A percentile compares a stretch with the other conserved stretches of the same genome.
Conservation (phyloP, 30 jellyfish, hydroid and myxozoan species). For the Rhopilema esculentum region DNA sequence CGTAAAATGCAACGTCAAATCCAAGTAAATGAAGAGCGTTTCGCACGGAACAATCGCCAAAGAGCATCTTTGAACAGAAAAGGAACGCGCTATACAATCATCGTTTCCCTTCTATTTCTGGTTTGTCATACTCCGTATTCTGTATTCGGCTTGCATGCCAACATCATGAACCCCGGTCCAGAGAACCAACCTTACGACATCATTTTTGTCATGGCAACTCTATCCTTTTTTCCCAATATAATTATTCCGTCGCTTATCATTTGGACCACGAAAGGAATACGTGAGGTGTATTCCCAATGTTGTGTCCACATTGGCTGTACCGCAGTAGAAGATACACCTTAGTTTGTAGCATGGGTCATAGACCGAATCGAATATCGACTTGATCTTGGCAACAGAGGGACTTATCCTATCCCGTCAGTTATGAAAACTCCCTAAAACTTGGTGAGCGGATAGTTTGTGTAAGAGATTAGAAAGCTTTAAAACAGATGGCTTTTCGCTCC, state of each 20-base stretch:
- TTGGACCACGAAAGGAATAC: constrained; percentile 13
- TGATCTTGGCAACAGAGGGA: no score
- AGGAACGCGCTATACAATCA: constrained; percentile 18
- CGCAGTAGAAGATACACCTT: no score
- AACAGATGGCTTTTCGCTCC: no score
- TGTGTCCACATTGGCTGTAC: neutral
- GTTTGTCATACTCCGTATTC: constrained; percentile 12
- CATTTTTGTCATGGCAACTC: neutral
- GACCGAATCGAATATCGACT: no score
- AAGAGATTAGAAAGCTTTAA: no score
- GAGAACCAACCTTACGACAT: neutral
- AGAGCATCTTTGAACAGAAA: neutral
- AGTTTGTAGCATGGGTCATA: no score
- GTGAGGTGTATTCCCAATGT: neutral
- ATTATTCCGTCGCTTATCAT: constrained; percentile 4
- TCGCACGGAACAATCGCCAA: neutral
- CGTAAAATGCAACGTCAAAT: neutral
- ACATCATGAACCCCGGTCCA: neutral
- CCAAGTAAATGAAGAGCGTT: neutral
- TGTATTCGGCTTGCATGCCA: neutral
- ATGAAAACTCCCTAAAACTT: no score
- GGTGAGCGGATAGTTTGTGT: no score
- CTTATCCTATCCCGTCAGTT: no score
- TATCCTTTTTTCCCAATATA: constrained; percentile 5
- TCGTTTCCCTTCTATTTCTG: neutral